A percentile compares a stretch with the other conserved stretches of the same genome.
Evolutionary conservation across 2,888 invertebrate genomes (phyloP).

Genomic region (Agriotes lineatus): DNA sequence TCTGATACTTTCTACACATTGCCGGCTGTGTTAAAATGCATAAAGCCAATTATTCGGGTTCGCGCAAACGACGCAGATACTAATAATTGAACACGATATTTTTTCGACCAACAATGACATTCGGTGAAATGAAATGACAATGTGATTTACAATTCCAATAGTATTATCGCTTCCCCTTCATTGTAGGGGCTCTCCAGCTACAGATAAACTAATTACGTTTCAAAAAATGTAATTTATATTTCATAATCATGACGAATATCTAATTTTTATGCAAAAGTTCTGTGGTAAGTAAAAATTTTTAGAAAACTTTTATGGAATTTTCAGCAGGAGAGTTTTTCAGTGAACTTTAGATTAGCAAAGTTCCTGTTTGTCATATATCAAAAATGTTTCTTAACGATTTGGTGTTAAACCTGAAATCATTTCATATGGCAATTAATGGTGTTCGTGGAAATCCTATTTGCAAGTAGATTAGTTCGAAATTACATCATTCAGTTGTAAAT

Average conservation of each 20-base stretch:
- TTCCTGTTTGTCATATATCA: neutral
- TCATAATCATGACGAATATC: conserved; percentile 44
- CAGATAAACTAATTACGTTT: conserved; percentile 55
- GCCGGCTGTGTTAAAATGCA: conserved; percentile 39
- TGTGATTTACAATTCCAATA: conserved; percentile 58
- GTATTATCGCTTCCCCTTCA: conserved; percentile 53
- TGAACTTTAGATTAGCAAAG: neutral
- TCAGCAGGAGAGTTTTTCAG: no score
- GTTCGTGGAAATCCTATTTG: no score
- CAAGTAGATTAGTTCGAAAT: no score
- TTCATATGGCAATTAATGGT: no score
- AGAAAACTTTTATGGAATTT: neutral
- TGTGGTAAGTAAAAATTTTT: neutral
- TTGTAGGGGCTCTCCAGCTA: conserved; percentile 53
- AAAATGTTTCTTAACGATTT: no score
- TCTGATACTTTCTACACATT: conserved; percentile 34
- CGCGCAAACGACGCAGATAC: conserved; percentile 45
- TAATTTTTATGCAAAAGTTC: conserved; percentile 29
- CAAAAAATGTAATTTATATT: conserved; percentile 55
- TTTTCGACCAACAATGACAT: conserved; percentile 54
- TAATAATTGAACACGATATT: conserved; percentile 53
- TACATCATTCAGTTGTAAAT: no score
- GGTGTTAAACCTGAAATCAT: no score
- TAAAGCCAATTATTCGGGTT: conserved; percentile 40
- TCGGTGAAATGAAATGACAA: conserved; percentile 57